Evolutionary conservation across 1,140 invertebrate genomes (phyloP), one percentile per base, ranked within the genome.

Genomic region (Hyles vespertilio): DNA sequence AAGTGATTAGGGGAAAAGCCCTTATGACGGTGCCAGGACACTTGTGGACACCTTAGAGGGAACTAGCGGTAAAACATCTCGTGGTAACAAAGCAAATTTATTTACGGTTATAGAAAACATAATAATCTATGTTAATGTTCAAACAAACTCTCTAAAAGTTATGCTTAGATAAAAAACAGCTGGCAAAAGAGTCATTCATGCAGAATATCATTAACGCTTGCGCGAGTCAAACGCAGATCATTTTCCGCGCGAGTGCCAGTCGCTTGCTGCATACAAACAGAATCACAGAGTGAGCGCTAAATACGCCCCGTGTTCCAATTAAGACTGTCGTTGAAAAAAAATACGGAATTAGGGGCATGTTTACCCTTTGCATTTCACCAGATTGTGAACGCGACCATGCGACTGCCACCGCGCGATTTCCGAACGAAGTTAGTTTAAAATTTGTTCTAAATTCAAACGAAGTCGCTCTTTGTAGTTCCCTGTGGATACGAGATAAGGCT

Each of bases 261-360:
- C 53, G 55, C 36, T 40, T 40, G 36, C 53, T 66, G 61, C 64
- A 65, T 64, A 65, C 69, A 73, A 76, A 74, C 72, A 63, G 64
- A 74, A 74, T 74, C 56, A 67, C 59, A 67, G 55, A 70, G 69
- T 64, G 61, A 51, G 55, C 63, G 57, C 51, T 63, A 63, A 67
- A 66, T 69, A 65, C 68, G 56, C 22, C 46, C 63, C 58, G 53
- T 56, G 59, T 54, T 65, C 61, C 65, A 70, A 70, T 70, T 70
- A 70, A 67, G 61, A 61, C 57, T 59, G 57, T 61, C 58, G 56
- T 48, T 44, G 50, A 57, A 64, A 60, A 60, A 58, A 65, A 60
- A 55, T 50, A 11, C 43, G 9, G 57, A 59, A 65, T 65, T 61
- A 61, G 51, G 56, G 43, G 32, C 56, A 51, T 32, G 51, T 56